Percentiles rank a stretch among this genome's conserved stretches.
phyloP scores from a whole-genome alignment of 2,888 invertebrate species.

The Drosophila birchii region DNA sequence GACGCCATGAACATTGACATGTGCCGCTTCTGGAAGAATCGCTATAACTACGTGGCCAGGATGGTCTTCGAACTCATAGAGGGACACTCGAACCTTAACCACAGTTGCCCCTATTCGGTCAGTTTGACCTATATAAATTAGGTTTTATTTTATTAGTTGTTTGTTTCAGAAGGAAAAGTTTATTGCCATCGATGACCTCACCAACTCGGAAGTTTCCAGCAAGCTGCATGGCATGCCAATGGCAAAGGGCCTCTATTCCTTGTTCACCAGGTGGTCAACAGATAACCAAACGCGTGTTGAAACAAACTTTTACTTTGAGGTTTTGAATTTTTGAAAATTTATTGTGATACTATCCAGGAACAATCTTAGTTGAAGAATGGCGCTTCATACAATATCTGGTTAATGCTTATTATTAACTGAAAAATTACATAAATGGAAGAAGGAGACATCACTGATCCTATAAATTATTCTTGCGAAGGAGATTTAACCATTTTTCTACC shows the following conservation, averaged over 20 bases:
- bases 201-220: slow-evolving; percentile 3
- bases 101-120: slow-evolving; percentile 18
- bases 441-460: too few species aligned
- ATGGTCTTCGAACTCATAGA: slow-evolving; percentile 3
- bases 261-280: background rate
- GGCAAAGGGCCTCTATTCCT: background rate
- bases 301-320: slow-evolving; percentile 12
- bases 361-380: too few species aligned
- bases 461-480: too few species aligned
- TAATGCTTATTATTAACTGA: too few species aligned
- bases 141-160: background rate
- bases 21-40: slow-evolving; percentile 12
- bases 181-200: slow-evolving; percentile 9
- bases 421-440: too few species aligned
- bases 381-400: too few species aligned
- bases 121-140: background rate
- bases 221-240: slow-evolving; percentile 6
- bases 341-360: too few species aligned
- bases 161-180: slow-evolving; percentile 3
- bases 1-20: slow-evolving; percentile 5
- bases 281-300: background rate
- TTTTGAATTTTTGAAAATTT: background rate
- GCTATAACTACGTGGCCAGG: slow-evolving; percentile 9
- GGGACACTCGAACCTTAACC: slow-evolving; percentile 14
- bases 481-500: too few species aligned